Base-by-base conservation (phyloP, 2,113 vertebrate species). In the Salvelinus alpinus region DNA sequence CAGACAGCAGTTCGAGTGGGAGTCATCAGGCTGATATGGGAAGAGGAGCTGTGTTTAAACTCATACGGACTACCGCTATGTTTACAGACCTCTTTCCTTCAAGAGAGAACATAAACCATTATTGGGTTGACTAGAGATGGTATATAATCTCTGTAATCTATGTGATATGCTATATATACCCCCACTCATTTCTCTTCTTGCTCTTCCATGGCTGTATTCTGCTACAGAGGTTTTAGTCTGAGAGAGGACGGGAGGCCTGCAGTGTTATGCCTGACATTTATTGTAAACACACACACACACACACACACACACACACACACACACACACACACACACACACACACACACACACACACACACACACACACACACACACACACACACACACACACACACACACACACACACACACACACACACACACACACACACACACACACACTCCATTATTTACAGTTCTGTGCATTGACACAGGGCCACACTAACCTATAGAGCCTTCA, bases 241-340 rank as follows among this genome's bases (percentile, higher is more conserved):
- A n/a, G 22, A 13, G 11, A 5, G 20, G 70, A 67, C 27, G 57
- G 74, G 6, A 70, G 71, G 44, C 72, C 70, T 68, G 70, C 64
- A 77, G 72, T 80, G 31, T 71, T 79, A 47, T 76, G 12, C 24
- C 9, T 82, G 78, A 82, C 74, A 82, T 81, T 81, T 80, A 44
- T 38, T 48, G 29, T 29, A 25, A 60, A 6, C 27, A 60, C 25
- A 12, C 71, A 60, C 20, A n/a, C 27, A 29, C 51, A 24, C 62
- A 62, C 73, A 9, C 7, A 31, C 29, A 31, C 27, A n/a, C 25
- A 29, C 51, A 24, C 62, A 62, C 73, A 29, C 29, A 29, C 29
- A 29, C 4, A 29, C 29, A 5, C 51, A 59, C 25, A 12, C 71
- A 60, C 18, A n/a, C 27, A 31, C 51, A 24, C 62, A 64, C 73